These are phyloP conservation scores for Netelia virgata DNA, from an alignment of 2,888 invertebrate genomes.

Conservation along the genomic window DNA sequence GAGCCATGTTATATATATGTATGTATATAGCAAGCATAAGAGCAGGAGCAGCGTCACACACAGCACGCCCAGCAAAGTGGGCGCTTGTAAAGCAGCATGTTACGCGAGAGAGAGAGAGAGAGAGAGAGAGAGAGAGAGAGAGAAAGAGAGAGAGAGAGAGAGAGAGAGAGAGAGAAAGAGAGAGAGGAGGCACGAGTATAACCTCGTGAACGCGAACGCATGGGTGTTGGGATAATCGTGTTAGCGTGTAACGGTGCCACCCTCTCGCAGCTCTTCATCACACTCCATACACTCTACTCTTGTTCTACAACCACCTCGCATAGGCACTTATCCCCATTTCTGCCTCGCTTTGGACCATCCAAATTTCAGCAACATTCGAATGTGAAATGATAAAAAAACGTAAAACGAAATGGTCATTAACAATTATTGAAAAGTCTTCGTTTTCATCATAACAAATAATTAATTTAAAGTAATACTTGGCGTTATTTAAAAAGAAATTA, in stretches of 20 bases:
- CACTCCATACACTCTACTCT: slow-evolving; percentile 61
- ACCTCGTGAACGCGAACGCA: slow-evolving; percentile 71
- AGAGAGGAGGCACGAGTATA: slow-evolving; percentile 55
- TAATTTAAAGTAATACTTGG: too few relatives aligned
- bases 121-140: slow-evolving; percentile 17
- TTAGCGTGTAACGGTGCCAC: slow-evolving; percentile 78
- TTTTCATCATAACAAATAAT: too few relatives aligned
- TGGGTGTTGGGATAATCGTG: slow-evolving; percentile 75
- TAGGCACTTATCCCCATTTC: slow-evolving; percentile 14
- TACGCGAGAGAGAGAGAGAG: slow-evolving; percentile 48
- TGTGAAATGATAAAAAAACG: background rate
- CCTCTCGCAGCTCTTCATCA: slow-evolving; percentile 67
- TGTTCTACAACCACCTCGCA: slow-evolving; percentile 27
- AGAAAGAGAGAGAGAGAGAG: background rate
- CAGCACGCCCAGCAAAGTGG: slow-evolving; percentile 19
- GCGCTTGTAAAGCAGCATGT: slow-evolving; percentile 59
- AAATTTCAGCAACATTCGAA: background rate
- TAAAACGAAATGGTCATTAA: background rate
- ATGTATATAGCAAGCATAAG: slow-evolving; percentile 2
- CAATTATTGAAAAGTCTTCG: background rate
- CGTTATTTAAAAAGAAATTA: background rate
- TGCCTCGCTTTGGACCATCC: background rate
- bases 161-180: too few relatives aligned
- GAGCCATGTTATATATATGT: background rate
- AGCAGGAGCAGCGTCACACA: slow-evolving; percentile 32